Evolutionary conservation across 2,797 vertebrate genomes (phyloP).

Genomic region (Myripristis murdjan): DNA sequence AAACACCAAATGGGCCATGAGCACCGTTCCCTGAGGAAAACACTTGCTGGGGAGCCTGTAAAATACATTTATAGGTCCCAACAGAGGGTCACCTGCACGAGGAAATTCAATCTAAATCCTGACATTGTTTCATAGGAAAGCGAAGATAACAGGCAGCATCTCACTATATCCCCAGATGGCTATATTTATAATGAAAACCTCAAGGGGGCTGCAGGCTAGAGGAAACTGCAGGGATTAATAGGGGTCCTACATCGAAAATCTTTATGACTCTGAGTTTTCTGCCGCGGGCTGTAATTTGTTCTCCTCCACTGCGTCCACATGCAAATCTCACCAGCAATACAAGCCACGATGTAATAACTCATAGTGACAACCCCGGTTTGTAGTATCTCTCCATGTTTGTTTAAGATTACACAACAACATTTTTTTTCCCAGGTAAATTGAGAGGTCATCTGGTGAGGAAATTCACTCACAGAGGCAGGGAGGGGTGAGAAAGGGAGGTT

Average conservation of each 20-base stretch:
- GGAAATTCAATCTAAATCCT: conserved; percentile 60
- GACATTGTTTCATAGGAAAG: conserved; percentile 49
- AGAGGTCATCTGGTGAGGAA: neutral
- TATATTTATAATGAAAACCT: conserved; percentile 29
- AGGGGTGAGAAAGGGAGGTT: no score
- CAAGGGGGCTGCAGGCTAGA: neutral
- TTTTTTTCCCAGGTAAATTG: neutral
- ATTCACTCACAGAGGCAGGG: no score
- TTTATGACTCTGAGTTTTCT: conserved; percentile 17
- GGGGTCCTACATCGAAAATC: conserved; percentile 19
- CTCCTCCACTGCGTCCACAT: neutral
- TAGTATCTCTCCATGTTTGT: conserved; percentile 8
- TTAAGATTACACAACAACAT: neutral
- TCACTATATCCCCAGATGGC: conserved; percentile 10
- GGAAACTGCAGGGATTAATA: conserved; percentile 25
- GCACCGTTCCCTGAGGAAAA: conserved; percentile 32
- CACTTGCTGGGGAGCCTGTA: conserved; percentile 3
- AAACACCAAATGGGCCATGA: conserved; percentile 61
- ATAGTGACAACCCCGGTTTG: conserved; percentile 13
- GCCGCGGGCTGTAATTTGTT: conserved; percentile 6
- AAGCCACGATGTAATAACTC: neutral
- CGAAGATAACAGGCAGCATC: conserved; percentile 29
- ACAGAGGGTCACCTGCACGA: conserved; percentile 45
- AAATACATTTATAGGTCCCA: conserved; percentile 35
- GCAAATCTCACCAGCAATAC: conserved; percentile 16